Evolutionary conservation across 2,797 vertebrate species (phyloP).

Genomic region (Enteromius afrohamiltoni): DNA sequence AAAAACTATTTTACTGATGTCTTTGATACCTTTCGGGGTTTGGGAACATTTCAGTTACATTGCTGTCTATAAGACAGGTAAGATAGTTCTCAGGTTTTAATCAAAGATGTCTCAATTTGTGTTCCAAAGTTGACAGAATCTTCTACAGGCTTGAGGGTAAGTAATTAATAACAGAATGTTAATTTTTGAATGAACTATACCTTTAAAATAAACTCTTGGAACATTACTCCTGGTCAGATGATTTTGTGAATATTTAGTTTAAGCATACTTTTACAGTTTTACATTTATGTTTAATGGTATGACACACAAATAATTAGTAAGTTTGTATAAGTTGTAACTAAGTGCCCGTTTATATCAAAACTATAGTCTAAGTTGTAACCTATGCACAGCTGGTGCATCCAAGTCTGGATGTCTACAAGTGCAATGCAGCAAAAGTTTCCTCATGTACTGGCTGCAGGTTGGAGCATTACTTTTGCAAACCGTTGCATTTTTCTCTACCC

Average conservation of each 20-base stretch:
- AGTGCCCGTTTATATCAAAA: not conserved
- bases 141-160: too few species aligned
- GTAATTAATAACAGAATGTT: too few species aligned
- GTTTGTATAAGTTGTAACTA: not conserved
- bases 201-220: too few species aligned
- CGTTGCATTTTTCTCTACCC: not conserved
- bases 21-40: too few species aligned
- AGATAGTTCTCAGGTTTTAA: not conserved
- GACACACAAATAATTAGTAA: not conserved
- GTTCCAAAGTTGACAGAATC: not conserved
- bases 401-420: not conserved
- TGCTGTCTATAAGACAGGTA: not conserved
- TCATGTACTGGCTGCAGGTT: not conserved
- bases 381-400: not conserved
- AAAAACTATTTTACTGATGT: too few species aligned
- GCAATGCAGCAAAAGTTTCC: slow-evolving; percentile 1
- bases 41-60: too few species aligned
- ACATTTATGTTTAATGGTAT: not conserved
- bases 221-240: not conserved
- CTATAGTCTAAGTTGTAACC: not conserved
- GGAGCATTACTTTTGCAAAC: not conserved
- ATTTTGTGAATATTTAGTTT: not conserved
- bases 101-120: not conserved
- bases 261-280: not conserved
- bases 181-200: too few species aligned